Conservation (phyloP, 2,797 vertebrate genomes). For the Mormyrus proboscirostris region DNA sequence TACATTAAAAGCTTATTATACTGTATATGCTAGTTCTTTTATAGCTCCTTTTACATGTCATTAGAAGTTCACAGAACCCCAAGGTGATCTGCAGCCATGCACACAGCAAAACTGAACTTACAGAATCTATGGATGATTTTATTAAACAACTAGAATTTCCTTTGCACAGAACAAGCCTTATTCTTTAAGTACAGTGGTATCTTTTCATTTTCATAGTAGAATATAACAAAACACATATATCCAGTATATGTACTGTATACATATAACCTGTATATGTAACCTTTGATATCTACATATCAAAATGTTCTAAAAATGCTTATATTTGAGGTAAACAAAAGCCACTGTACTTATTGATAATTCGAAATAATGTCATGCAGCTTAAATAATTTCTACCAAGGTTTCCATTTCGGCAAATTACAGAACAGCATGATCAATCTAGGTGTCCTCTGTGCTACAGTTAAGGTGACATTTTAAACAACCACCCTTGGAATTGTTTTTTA, state of each 20-base stretch:
- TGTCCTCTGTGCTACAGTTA: conserved; percentile 25
- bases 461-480: conserved; percentile 28
- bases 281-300: neutral
- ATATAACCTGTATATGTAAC: conserved; percentile 40
- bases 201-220: neutral
- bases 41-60: neutral
- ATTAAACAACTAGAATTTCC: neutral
- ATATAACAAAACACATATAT: neutral
- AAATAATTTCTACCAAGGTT: neutral
- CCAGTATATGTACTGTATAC: neutral
- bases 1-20: neutral
- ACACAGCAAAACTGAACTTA: neutral
- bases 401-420: conserved; percentile 36
- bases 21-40: neutral
- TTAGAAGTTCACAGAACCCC: neutral
- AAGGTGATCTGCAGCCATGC: neutral
- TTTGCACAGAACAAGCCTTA: neutral
- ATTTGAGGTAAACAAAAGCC: neutral
- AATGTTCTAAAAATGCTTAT: neutral
- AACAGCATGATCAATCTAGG: conserved; percentile 16
- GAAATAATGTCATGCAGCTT: neutral
- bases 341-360: conserved; percentile 44
- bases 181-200: conserved; percentile 23
- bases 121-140: neutral
- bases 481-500: neutral